Percentiles rank a stretch among this genome's conserved stretches.
phyloP scores from a whole-genome alignment of 2,113 vertebrate species.

The Perccottus glenii region DNA sequence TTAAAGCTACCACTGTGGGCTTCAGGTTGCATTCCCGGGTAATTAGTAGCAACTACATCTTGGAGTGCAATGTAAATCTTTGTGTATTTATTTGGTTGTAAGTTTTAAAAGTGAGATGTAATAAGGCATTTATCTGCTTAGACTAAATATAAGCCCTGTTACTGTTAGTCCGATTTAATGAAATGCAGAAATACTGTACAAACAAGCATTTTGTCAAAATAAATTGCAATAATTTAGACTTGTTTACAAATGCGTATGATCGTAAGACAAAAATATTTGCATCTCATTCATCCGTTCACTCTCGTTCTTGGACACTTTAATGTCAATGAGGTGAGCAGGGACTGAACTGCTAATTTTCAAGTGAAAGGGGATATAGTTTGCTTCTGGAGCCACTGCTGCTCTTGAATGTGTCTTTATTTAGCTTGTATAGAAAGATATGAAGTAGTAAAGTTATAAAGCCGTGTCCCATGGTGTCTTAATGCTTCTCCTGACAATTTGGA shows the following conservation, averaged over 20 bases:
- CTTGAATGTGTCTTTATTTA: too few relatives aligned
- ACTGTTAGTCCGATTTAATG: conserved; percentile 26
- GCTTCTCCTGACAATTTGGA: conserved; percentile 22
- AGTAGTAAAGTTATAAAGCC: conserved; percentile 15
- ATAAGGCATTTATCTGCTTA: conserved; percentile 43
- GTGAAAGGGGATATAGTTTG: neutral
- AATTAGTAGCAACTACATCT: conserved; percentile 19
- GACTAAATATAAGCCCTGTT: conserved; percentile 23
- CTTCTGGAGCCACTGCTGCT: neutral
- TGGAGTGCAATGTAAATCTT: conserved; percentile 1
- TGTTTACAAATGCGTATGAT: neutral
- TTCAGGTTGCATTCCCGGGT: neutral
- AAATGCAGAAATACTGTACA: conserved; percentile 12
- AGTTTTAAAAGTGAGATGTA: conserved; percentile 32
- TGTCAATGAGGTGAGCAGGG: too few relatives aligned
- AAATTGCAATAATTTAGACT: conserved; percentile 19
- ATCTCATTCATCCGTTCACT: too few relatives aligned
- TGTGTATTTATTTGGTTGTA: conserved; percentile 37
- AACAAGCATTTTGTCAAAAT: neutral
- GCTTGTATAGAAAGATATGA: conserved; percentile 2
- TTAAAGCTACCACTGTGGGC: neutral
- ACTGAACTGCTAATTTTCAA: too few relatives aligned
- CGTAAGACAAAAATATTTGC: too few relatives aligned
- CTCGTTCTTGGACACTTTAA: too few relatives aligned
- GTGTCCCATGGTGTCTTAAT: neutral